Evolutionary conservation across 2,888 invertebrate species (phyloP).

Genomic region (Drosophila monieri): DNA sequence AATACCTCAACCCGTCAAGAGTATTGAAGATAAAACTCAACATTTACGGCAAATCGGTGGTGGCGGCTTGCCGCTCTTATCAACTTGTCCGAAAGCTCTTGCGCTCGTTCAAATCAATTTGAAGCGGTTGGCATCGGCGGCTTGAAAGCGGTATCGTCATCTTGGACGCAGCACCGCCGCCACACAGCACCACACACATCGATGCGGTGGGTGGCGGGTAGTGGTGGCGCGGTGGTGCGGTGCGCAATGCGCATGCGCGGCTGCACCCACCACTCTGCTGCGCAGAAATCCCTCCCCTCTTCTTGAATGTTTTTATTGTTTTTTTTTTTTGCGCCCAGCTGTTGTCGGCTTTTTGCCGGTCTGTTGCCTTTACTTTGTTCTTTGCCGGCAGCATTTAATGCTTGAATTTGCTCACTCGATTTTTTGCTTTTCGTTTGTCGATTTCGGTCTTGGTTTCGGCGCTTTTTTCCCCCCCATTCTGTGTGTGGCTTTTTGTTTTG

Average conservation of each 20-base stretch:
- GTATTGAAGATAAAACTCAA: constrained; percentile 6
- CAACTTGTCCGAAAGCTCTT: constrained; percentile 67
- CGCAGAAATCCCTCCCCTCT: constrained; percentile 10
- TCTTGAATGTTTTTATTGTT: constrained; percentile 18
- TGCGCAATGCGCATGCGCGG: constrained; percentile 58
- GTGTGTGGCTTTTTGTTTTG: constrained; percentile 28
- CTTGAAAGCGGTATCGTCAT: constrained; percentile 26
- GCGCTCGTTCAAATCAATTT: constrained; percentile 73
- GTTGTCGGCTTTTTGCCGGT: constrained; percentile 51
- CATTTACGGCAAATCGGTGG: constrained; percentile 15
- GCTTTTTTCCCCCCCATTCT: neutral
- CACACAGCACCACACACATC: constrained; percentile 53
- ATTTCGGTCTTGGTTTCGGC: constrained; percentile 9
- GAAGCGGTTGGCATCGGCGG: constrained; percentile 54
- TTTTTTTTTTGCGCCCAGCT: constrained; percentile 34
- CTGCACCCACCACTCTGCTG: constrained; percentile 22
- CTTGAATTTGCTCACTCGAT: constrained; percentile 41
- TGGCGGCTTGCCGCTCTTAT: constrained; percentile 64
- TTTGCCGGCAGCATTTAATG: constrained; percentile 71
- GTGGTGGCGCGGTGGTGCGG: neutral
- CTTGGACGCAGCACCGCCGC: constrained; percentile 12
- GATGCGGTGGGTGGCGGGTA: constrained; percentile 8
- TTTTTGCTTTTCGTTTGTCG: constrained; percentile 36
- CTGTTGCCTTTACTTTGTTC: constrained; percentile 61
- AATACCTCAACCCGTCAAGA: neutral